A percentile compares a stretch with the other conserved stretches of the same genome.
These are phyloP conservation scores for Hydropotes inermis DNA, from an alignment of 2,113 vertebrate species.

Conservation along the genomic window DNA sequence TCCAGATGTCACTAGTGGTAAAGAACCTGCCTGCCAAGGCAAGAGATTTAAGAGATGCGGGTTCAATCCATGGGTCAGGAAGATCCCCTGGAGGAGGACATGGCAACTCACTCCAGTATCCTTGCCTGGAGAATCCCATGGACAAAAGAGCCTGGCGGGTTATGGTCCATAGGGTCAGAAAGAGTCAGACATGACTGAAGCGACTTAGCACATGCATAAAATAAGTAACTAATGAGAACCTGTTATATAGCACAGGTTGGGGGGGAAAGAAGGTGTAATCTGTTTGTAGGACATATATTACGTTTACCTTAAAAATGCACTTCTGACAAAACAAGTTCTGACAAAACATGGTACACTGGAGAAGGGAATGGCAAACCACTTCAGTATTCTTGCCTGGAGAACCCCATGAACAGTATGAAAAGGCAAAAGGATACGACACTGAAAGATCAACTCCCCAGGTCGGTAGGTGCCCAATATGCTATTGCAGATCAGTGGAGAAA, in stretches of 20 bases:
- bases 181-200: not conserved
- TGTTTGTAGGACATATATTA: not conserved
- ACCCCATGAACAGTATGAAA: not conserved
- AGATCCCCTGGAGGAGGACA: not conserved
- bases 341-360: not conserved
- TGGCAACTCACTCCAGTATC: not conserved
- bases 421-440: not conserved
- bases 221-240: not conserved
- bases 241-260: not conserved
- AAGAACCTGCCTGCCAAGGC: not conserved
- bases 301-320: not conserved
- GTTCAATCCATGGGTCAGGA: not conserved
- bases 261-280: not conserved
- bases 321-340: not conserved
- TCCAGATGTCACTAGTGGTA: not conserved
- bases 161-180: not conserved
- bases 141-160: not conserved
- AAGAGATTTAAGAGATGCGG: not conserved
- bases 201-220: not conserved
- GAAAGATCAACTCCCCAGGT: not conserved
- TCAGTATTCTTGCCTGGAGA: not conserved
- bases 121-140: not conserved
- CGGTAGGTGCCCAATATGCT: not conserved
- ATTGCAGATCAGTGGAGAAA: not conserved
- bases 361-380: not conserved